Conservation (phyloP, 2,797 vertebrate genomes). For the Danio jaintianensis region DNA sequence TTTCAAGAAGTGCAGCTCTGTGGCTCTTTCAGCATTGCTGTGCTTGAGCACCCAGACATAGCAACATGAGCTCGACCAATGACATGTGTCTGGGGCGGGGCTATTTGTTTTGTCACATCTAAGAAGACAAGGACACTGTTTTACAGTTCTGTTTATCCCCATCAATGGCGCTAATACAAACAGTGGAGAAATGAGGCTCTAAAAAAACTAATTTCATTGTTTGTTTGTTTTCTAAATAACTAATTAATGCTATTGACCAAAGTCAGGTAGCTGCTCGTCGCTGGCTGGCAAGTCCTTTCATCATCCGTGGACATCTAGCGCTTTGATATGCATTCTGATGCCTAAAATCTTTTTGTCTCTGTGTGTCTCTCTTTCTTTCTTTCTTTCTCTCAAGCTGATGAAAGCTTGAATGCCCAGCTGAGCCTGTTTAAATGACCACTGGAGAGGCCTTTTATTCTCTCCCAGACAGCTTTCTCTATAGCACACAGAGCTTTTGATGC, state of each 20-base stretch:
- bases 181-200: not conserved
- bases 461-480: conserved; percentile 45
- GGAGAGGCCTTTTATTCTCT: conserved; percentile 53
- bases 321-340: conserved; percentile 56
- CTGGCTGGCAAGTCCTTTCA: conserved; percentile 38
- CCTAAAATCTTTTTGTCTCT: conserved; percentile 32
- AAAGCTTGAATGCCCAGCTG: conserved; percentile 47
- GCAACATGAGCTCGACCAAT: conserved; percentile 1
- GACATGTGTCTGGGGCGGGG: not conserved
- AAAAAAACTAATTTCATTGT: not conserved
- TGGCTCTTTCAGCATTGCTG: not conserved
- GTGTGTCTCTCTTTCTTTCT: conserved; percentile 31
- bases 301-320: conserved; percentile 23
- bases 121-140: not conserved
- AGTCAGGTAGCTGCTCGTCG: conserved; percentile 21
- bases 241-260: conserved; percentile 39
- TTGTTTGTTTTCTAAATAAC: not conserved
- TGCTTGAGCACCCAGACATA: not conserved
- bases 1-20: not conserved
- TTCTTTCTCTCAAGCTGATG: conserved; percentile 47
- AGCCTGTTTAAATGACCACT: conserved; percentile 56
- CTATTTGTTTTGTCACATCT: not conserved
- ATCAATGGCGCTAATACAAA: not conserved
- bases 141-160: not conserved
- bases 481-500: conserved; percentile 55